Evolutionary conservation across 2,113 vertebrate species (phyloP), one percentile per base, ranked within the genome.

Genomic region (Gnathonemus longibarbis): DNA sequence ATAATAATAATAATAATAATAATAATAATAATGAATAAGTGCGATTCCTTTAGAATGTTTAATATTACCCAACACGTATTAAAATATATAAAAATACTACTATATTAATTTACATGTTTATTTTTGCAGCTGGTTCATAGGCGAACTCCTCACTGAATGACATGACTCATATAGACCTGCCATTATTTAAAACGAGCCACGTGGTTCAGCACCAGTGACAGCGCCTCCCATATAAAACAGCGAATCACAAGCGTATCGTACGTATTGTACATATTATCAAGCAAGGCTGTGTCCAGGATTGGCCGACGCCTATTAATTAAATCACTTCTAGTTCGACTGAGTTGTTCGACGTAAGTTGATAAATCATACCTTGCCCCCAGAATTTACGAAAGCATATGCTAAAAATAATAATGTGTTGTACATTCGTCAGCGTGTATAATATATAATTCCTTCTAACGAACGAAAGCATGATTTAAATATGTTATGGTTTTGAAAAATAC

Each of bases 131-230:
- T 31, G 62, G 35, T 5, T 27, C 39, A 85, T 49, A 46, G 8
- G 83, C 42, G 35, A 84, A 46, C 39, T 35, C 13, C 39, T n/a
- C 80, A 45, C 19, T 9, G 17, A 46, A 84, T 84, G 39, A 84
- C 48, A 84, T 46, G 49, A 50, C 74, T 42, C 17, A 42, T 80
- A 80, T 42, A 70, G 11, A 24, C 31, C 35, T 70, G 39, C 88
- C 45, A 45, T 45, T 21, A 52, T n/a, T 27, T 80, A 39, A 39
- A 80, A 70, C 3, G 10, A 24, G 84, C 7, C n/a, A n/a, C 19
- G 49, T 46, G 48, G 19, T 92, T 93, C 92, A 94, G 93, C 45
- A 95, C 94, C 94, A 93, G 35, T 94, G 95, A 95, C 92, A 95
- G 93, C 90, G 93, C 92, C 13, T 46, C 49, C 35, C 11, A 80